Conservation (phyloP, 1,140 invertebrate species). For the Drosophila erecta region DNA sequence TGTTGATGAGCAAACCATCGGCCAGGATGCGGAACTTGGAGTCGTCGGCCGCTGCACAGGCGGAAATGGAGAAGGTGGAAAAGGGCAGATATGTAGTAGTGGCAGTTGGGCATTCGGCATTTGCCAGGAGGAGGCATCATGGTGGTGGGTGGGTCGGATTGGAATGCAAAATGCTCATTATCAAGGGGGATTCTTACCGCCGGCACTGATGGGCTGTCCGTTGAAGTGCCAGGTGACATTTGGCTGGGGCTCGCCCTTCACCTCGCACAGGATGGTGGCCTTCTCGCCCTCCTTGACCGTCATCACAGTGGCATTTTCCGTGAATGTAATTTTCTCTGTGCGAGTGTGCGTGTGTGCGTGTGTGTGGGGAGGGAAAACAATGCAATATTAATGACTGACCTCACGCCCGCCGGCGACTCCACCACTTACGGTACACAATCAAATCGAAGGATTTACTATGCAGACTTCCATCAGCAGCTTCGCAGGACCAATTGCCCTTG, state of each 20-base stretch:
- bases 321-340: conserved; percentile 85
- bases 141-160: background rate
- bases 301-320: conserved; percentile 84
- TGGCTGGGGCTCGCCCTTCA: conserved; percentile 85
- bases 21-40: conserved; percentile 83
- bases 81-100: conserved; percentile 13
- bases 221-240: conserved; percentile 85
- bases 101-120: background rate
- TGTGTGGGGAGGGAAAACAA: conserved; percentile 45
- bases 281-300: conserved; percentile 85
- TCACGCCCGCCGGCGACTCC: conserved; percentile 17
- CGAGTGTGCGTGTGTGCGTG: background rate
- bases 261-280: conserved; percentile 85
- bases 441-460: conserved; percentile 83
- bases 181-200: conserved; percentile 54
- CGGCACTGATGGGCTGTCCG: conserved; percentile 76
- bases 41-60: conserved; percentile 59
- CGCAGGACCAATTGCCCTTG: conserved; percentile 84
- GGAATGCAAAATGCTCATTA: conserved; percentile 66
- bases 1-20: conserved; percentile 85
- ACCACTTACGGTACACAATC: conserved; percentile 84
- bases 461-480: conserved; percentile 60
- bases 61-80: conserved; percentile 1
- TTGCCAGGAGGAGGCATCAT: too few species aligned
- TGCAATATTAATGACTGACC: conserved; percentile 73